Percentiles rank a stretch among this genome's conserved stretches.
phyloP scores from a whole-genome alignment of 2,113 vertebrate genomes.

The Neodontobutis hainanensis region DNA sequence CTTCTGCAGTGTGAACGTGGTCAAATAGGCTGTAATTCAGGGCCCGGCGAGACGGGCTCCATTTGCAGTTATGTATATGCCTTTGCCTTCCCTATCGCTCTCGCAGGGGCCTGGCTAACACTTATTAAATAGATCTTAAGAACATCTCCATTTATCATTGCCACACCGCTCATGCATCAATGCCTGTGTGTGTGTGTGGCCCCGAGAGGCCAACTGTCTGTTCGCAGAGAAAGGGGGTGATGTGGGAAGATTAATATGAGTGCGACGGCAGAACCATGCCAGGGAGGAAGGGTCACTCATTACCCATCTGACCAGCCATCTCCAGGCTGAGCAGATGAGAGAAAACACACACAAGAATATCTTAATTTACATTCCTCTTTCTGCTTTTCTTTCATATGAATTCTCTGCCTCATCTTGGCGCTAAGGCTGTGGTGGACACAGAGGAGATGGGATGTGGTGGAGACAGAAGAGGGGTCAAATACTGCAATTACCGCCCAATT shows the following conservation, averaged over 20 bases:
- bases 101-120: conserved; percentile 56
- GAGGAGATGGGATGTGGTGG: conserved; percentile 54
- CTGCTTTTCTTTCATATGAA: conserved; percentile 47
- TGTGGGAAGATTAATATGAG: conserved; percentile 71
- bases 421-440: conserved; percentile 31
- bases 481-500: conserved; percentile 75
- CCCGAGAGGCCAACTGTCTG: conserved; percentile 60
- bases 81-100: conserved; percentile 19
- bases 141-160: conserved; percentile 75
- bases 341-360: not conserved
- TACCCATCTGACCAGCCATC: conserved; percentile 69
- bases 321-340: conserved; percentile 33
- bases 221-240: conserved; percentile 39
- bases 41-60: conserved; percentile 23
- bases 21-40: conserved; percentile 52
- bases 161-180: conserved; percentile 68
- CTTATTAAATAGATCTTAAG: conserved; percentile 71
- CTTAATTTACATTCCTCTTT: not conserved
- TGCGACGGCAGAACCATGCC: conserved; percentile 65
- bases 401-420: conserved; percentile 45
- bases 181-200: conserved; percentile 29
- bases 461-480: conserved; percentile 70
- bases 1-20: conserved; percentile 38
- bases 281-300: conserved; percentile 72
- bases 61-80: conserved; percentile 45